Evolutionary conservation across 1,140 invertebrate species (phyloP).

Genomic region (Pogonus chalceus): DNA sequence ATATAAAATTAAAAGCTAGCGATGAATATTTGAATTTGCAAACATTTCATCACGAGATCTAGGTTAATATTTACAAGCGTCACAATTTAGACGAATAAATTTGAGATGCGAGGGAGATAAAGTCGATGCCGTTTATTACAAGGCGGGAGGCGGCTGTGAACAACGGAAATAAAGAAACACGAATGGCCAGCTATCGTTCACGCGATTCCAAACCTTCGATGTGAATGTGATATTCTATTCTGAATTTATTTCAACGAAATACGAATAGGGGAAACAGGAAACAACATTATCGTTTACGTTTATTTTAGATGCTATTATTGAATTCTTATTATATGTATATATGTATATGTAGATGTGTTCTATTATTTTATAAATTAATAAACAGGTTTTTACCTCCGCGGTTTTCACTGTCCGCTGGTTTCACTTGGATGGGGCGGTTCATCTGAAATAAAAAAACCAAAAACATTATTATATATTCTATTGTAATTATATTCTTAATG

Average conservation of each 20-base stretch:
- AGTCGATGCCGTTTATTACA: neutral
- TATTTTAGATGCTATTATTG: too few species aligned
- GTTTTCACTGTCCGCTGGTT: slow-evolving; percentile 98
- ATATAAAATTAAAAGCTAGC: neutral
- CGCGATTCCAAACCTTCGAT: too few species aligned
- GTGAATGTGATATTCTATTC: too few species aligned
- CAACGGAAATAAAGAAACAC: slow-evolving; percentile 3
- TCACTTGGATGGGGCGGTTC: slow-evolving; percentile 99
- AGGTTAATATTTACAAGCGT: neutral
- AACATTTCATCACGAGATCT: neutral
- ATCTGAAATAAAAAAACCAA: slow-evolving; percentile 71
- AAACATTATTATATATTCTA: neutral
- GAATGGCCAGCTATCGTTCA: neutral
- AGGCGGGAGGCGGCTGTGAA: neutral
- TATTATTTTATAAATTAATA: too few species aligned
- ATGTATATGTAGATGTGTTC: too few species aligned
- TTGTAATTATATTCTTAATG: too few species aligned
- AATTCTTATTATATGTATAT: too few species aligned
- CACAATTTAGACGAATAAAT: slow-evolving; percentile 3
- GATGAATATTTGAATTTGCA: neutral
- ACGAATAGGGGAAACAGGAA: too few species aligned
- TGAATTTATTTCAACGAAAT: too few species aligned
- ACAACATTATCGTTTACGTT: too few species aligned
- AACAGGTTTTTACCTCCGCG: slow-evolving; percentile 91
- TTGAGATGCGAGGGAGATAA: neutral